These are phyloP conservation scores for Oligia latruncula DNA, from an alignment of 2,888 invertebrate genomes.

Conservation along the genomic window DNA sequence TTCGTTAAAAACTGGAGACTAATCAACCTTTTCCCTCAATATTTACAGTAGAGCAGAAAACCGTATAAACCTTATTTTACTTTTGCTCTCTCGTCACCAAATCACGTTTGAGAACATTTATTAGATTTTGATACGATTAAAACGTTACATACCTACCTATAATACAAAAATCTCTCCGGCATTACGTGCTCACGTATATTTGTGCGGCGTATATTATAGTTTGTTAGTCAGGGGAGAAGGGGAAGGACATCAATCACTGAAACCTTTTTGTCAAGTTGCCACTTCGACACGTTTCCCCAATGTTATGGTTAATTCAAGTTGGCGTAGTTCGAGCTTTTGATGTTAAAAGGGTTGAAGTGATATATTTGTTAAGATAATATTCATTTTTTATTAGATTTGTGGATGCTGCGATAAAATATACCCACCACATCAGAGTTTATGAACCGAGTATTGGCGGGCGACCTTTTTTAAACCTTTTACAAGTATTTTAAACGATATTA, in stretches of 20 bases:
- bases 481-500: slow-evolving; percentile 9
- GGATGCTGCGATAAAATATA: neutral
- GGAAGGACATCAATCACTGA: slow-evolving; percentile 77
- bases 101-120: slow-evolving; percentile 33
- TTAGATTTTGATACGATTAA: slow-evolving; percentile 34
- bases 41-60: slow-evolving; percentile 28
- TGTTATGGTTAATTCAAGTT: slow-evolving; percentile 76
- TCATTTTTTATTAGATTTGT: slow-evolving; percentile 1
- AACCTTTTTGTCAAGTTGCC: slow-evolving; percentile 80
- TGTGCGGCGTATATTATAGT: slow-evolving; percentile 54
- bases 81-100: slow-evolving; percentile 31
- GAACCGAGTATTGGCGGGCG: neutral
- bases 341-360: slow-evolving; percentile 43
- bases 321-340: slow-evolving; percentile 53
- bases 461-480: neutral
- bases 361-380: slow-evolving; percentile 45
- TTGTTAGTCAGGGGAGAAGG: slow-evolving; percentile 44
- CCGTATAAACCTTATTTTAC: slow-evolving; percentile 19
- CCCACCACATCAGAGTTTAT: neutral
- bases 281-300: slow-evolving; percentile 77
- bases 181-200: slow-evolving; percentile 25
- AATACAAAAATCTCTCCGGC: slow-evolving; percentile 34
- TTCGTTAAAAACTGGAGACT: slow-evolving; percentile 20
- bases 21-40: slow-evolving; percentile 41
- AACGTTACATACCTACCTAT: slow-evolving; percentile 10